These are phyloP conservation scores for Ivindomyrus marchei DNA, from an alignment of 2,113 vertebrate species.

Conservation along the genomic window DNA sequence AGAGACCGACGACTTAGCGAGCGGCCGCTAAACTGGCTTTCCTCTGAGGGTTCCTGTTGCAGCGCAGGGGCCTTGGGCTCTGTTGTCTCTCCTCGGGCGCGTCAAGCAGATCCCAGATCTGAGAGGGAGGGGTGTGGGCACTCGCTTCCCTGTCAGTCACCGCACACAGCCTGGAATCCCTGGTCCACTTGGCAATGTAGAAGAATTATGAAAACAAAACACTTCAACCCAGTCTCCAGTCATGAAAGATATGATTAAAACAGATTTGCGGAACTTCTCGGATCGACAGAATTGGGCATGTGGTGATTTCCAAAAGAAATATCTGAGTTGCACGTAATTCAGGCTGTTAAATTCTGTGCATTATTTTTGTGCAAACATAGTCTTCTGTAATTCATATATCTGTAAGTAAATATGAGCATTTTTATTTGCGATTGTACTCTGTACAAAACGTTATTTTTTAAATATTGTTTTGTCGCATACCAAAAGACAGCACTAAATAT, in stretches of 20 bases:
- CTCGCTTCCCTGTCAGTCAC: neutral
- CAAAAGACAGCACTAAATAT: neutral
- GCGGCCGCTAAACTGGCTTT: neutral
- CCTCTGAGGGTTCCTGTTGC: neutral
- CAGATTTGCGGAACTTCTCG: neutral
- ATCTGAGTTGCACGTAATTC: neutral
- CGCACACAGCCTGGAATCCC: neutral
- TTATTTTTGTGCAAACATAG: neutral
- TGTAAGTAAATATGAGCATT: neutral
- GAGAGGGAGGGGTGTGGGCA: neutral
- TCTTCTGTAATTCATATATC: neutral
- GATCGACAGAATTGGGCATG: neutral
- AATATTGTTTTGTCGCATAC: neutral
- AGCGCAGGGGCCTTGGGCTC: constrained; percentile 3
- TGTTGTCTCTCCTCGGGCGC: constrained; percentile 8
- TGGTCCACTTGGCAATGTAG: neutral
- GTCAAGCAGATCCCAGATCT: neutral
- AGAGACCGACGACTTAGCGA: neutral
- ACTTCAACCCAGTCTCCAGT: neutral
- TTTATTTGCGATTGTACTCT: neutral
- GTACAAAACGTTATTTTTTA: neutral
- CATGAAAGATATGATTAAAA: neutral
- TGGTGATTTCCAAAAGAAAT: neutral
- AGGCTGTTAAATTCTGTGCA: neutral
- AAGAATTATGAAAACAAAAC: neutral